Evolutionary conservation across 2,888 invertebrate genomes (phyloP).

Genomic region (Octodonta nipae): DNA sequence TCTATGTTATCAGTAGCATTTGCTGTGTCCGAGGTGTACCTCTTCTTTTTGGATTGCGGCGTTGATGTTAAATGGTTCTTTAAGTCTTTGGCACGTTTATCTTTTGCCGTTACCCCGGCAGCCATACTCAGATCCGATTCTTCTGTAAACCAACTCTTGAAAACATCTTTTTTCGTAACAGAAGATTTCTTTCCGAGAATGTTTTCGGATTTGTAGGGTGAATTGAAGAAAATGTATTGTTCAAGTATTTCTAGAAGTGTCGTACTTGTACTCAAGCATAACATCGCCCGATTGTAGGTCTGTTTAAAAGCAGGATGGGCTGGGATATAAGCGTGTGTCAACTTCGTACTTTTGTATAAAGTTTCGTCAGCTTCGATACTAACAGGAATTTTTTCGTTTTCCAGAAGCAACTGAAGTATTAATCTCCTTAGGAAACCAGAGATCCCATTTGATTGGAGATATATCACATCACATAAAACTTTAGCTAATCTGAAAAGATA

Average conservation of each 20-base stretch:
- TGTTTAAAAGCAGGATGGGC: conserved; percentile 60
- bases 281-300: conserved; percentile 56
- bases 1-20: conserved; percentile 15
- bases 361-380: conserved; percentile 45
- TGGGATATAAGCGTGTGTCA: conserved; percentile 30
- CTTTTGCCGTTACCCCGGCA: conserved; percentile 77
- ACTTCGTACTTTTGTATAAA: conserved; percentile 29
- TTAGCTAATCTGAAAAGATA: conserved; percentile 44
- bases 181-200: background rate
- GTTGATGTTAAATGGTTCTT: conserved; percentile 45
- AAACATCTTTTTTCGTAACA: conserved; percentile 16
- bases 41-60: conserved; percentile 32
- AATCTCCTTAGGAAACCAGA: conserved; percentile 79
- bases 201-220: conserved; percentile 20
- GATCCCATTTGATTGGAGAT: conserved; percentile 52
- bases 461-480: conserved; percentile 63
- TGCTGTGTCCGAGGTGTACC: conserved; percentile 12
- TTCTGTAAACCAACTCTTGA: conserved; percentile 34
- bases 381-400: conserved; percentile 71
- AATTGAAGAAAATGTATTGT: conserved; percentile 41
- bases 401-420: conserved; percentile 65
- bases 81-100: conserved; percentile 74
- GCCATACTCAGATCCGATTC: conserved; percentile 54
- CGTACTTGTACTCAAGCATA: conserved; percentile 61
- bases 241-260: conserved; percentile 61